Evolutionary conservation across 2,113 vertebrate species (phyloP), one percentile per base, ranked within the genome.

Genomic region (Strix uralensis): DNA sequence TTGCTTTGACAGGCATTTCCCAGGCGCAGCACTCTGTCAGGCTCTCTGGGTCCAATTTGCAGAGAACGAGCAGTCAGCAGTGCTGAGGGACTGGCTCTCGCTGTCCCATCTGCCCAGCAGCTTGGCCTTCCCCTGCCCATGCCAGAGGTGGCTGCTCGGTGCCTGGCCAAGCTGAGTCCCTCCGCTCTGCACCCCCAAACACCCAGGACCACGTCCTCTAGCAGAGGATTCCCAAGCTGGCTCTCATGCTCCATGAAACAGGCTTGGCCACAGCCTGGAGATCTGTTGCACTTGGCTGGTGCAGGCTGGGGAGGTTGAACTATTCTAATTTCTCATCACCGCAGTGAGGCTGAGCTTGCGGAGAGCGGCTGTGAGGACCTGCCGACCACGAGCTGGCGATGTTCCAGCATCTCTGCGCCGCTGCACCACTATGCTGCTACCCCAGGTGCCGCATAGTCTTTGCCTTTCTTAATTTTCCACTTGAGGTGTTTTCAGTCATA

Each of bases 381-480:
- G n/a, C 34, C 1, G 0, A 29, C 13, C 52, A 12, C 0, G 0
- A 78, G 10, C 59, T 2, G 2, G 29, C 0, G 21, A 62, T 80
- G 82, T 30, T 54, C 51, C 51, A 54, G 55, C 72, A 67, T 11
- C 69, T 29, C 90, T 12, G 11, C 22, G 19, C 1, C 7, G 27
- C 69, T 81, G 79, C 36, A 22, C 1, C 6, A 32, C 18, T 16
- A 16, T 17, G 30, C 40, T 75, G 77, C 65, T 75, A 19, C 44
- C 23, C 63, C 73, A 54, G 69, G 36, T 62, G 70, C 66, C 4
- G 10, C 52, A 52, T 1, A 72, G 47, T 10, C 49, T 85, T 79
- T 87, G 61, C 51, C 57, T 92, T 77, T 65, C 87, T 85, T 89
- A 22, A 71, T 92, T 86, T 91, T 93, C 65, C 88, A 81, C 79